Percentiles rank a stretch among this genome's conserved stretches.
phyloP scores from a whole-genome alignment of 2,888 invertebrate genomes.

The Branchellion lobata region DNA sequence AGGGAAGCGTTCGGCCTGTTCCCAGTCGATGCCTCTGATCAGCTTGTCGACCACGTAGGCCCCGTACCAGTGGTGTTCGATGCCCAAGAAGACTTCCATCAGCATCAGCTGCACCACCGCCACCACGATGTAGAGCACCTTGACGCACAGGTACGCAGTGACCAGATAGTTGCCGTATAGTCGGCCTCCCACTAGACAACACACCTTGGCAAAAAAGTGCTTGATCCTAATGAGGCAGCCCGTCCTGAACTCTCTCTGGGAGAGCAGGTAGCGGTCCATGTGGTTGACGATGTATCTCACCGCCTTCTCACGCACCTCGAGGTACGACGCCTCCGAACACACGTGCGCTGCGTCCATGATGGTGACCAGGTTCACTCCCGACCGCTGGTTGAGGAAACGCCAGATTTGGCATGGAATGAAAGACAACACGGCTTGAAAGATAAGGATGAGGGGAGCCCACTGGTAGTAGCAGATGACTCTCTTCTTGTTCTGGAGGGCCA shows the following conservation, averaged over 20 bases:
- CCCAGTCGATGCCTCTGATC: constrained; percentile 60
- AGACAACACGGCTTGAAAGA: constrained; percentile 52
- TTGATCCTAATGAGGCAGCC: constrained; percentile 60
- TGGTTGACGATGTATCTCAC: constrained; percentile 63
- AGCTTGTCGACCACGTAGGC: constrained; percentile 64
- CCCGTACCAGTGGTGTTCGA: constrained; percentile 62
- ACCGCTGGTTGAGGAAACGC: constrained; percentile 52
- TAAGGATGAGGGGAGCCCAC: constrained; percentile 54
- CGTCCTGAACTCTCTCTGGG: constrained; percentile 62
- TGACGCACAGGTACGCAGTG: constrained; percentile 63
- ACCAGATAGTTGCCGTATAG: constrained; percentile 64
- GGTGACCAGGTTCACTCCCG: constrained; percentile 52
- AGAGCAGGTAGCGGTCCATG: constrained; percentile 63
- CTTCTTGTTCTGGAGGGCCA: constrained; percentile 40
- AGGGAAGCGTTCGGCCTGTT: constrained; percentile 60
- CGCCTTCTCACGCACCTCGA: constrained; percentile 55
- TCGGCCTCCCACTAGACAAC: constrained; percentile 61
- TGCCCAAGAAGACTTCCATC: constrained; percentile 64
- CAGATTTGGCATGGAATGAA: constrained; percentile 52
- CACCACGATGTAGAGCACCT: constrained; percentile 63
- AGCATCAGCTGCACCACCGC: constrained; percentile 65
- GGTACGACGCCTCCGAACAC: constrained; percentile 53
- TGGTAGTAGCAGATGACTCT: constrained; percentile 52
- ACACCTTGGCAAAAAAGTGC: constrained; percentile 59
- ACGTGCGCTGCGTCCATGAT: constrained; percentile 53